Evolutionary conservation across 2,113 vertebrate genomes (phyloP), one percentile per base, ranked within the genome.

Genomic region (Lepus europaeus): DNA sequence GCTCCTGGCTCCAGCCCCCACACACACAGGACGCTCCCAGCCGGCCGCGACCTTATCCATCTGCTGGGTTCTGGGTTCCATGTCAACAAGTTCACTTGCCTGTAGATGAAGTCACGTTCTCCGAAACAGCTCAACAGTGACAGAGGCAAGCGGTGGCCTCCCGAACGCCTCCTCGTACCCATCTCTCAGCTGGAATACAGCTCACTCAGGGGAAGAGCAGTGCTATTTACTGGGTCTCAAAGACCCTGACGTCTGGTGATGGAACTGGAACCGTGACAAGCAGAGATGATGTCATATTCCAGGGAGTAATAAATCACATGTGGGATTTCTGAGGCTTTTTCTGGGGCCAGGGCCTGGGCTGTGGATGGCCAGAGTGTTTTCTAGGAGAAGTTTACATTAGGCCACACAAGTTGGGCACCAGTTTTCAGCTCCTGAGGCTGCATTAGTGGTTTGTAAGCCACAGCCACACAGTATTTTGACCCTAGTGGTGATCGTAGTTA

Each of bases 401-500:
- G 13, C n/a, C 39, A 51, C 53, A 2, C 25, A 25, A 87, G 16
- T 78, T 84, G 23, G 49, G 59, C 8, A 63, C 11, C 45, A 87
- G 61, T 91, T 91, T 83, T 92, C 72, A 89, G 91, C 84, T 70
- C 79, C 0, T 61, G 81, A 92, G 51, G 78, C 90, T 39, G 9
- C 70, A 56, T 61, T 49, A 59, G 59, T 80, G 39, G 45, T 39
- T 89, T 90, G 90, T 77, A 92, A 95, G 81, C 59, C 56, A 93
- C 0, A 93, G 66, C 56, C 91, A 92, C 51, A 56, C 16, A 61
- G 68, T 64, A 90, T 93, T 87, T 74, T 95, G 90, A 94, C 78
- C 69, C 87, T 63, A 91, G 81, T 56, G 56, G 70, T 82, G 14
- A 96, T 82, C 88, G 86, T 74, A 93, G 94, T 91, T 93, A 95